A percentile compares a stretch with the other conserved stretches of the same genome.
phyloP scores from a whole-genome alignment of 2,113 vertebrate genomes.

The Opisthocomus hoazin region DNA sequence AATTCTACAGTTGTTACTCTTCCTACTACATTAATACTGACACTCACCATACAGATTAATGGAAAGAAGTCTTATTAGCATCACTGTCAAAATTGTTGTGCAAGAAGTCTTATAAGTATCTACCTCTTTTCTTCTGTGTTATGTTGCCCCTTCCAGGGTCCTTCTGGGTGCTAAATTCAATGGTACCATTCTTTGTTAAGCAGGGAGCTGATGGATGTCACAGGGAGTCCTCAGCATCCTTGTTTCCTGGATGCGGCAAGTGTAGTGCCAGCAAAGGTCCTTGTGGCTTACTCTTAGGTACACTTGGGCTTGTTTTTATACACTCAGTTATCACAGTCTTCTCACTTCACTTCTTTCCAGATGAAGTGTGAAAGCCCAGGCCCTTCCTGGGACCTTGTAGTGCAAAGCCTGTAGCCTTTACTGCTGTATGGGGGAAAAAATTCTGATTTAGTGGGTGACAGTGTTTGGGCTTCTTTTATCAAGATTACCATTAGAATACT shows the following conservation, averaged over 20 bases:
- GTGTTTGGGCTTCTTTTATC: not conserved
- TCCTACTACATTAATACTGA: not conserved
- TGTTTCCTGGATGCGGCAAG: not conserved
- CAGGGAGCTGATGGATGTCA: not conserved
- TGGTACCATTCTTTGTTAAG: not conserved
- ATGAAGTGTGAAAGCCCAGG: not conserved
- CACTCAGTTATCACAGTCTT: not conserved
- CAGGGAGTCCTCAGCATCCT: not conserved
- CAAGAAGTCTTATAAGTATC: not conserved
- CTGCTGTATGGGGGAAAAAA: rapidly evolving
- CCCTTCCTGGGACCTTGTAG: not conserved
- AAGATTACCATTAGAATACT: not conserved
- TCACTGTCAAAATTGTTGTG: not conserved
- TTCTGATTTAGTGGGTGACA: not conserved
- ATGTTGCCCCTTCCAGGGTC: not conserved
- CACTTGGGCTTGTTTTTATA: not conserved
- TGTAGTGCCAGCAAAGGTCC: not conserved
- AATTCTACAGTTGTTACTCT: not conserved
- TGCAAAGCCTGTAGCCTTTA: not conserved
- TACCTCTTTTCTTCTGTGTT: not conserved
- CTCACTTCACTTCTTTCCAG: not conserved
- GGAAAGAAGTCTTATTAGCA: not conserved
- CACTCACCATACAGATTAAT: not conserved
- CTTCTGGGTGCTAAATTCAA: not conserved
- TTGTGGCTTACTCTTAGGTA: not conserved